phyloP scores from a whole-genome alignment of 2,113 vertebrate species.

The Sander vitreus region DNA sequence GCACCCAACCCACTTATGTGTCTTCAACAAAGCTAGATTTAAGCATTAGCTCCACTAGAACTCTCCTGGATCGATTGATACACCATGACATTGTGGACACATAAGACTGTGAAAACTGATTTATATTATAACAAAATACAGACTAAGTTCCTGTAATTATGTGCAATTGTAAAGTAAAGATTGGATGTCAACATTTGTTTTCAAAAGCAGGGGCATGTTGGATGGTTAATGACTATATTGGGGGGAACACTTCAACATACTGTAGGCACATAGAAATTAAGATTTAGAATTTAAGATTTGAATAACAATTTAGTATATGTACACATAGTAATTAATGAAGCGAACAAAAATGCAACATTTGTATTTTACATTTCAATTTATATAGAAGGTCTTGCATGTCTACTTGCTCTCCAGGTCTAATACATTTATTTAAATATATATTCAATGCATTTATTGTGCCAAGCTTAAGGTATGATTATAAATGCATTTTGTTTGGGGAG shows the following conservation, averaged over 20 bases:
- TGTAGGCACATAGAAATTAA: not conserved
- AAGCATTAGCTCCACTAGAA: not conserved
- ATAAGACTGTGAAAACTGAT: not conserved
- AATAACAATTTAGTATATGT: too few species aligned
- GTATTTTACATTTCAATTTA: not conserved
- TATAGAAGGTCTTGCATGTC: not conserved
- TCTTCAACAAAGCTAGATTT: too few species aligned
- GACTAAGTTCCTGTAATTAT: not conserved
- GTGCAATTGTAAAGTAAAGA: not conserved
- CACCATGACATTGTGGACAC: not conserved
- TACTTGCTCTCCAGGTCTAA: not conserved
- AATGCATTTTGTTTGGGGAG: not conserved
- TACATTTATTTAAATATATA: not conserved
- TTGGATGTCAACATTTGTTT: not conserved
- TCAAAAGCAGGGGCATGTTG: not conserved
- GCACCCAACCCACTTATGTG: too few species aligned
- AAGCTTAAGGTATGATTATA: not conserved
- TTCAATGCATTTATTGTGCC: not conserved
- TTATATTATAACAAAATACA: not conserved
- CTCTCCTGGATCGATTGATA: not conserved
- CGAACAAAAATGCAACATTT: not conserved
- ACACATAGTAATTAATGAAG: not conserved
- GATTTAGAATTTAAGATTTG: too few species aligned
- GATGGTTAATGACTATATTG: not conserved
- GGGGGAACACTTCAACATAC: not conserved